phyloP scores from a whole-genome alignment of 2,888 invertebrate genomes.

The Therioaphis trifolii region DNA sequence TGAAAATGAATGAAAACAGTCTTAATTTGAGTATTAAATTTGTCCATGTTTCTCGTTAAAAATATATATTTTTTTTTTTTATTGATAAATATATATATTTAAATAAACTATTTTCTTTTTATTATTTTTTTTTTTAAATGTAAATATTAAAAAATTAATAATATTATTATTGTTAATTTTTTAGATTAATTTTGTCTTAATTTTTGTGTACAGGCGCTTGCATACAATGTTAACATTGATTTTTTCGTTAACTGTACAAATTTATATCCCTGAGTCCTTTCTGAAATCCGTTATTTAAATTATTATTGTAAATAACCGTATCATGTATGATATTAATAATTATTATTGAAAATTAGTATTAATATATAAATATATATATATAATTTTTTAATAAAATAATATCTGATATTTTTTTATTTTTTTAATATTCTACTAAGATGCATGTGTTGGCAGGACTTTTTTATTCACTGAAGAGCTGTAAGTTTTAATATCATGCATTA shows the following conservation, averaged over 20 bases:
- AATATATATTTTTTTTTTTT: constrained; percentile 40
- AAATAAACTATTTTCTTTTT: constrained; percentile 49
- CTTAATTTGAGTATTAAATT: constrained; percentile 46
- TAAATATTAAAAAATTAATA: constrained; percentile 59
- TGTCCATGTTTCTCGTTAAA: constrained; percentile 62
- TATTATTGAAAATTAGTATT: constrained; percentile 34
- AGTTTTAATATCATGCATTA: too few relatives aligned
- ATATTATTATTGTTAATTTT: constrained; percentile 59
- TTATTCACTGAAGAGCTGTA: neutral
- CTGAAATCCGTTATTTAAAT: constrained; percentile 52
- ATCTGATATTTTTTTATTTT: constrained; percentile 31
- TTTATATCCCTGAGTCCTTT: constrained; percentile 7
- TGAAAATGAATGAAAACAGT: constrained; percentile 37
- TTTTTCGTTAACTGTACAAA: constrained; percentile 56
- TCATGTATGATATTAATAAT: constrained; percentile 28
- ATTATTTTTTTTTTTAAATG: constrained; percentile 44
- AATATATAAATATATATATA: constrained; percentile 40
- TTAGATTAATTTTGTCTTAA: constrained; percentile 40
- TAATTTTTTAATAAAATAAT: constrained; percentile 43
- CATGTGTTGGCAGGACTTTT: neutral
- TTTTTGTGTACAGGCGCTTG: constrained; percentile 34
- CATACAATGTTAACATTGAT: constrained; percentile 43
- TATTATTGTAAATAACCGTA: constrained; percentile 41
- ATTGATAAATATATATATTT: constrained; percentile 62
- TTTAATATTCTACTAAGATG: neutral